phyloP scores from a whole-genome alignment of 1,140 invertebrate species.

The Chionoecetes opilio region DNA sequence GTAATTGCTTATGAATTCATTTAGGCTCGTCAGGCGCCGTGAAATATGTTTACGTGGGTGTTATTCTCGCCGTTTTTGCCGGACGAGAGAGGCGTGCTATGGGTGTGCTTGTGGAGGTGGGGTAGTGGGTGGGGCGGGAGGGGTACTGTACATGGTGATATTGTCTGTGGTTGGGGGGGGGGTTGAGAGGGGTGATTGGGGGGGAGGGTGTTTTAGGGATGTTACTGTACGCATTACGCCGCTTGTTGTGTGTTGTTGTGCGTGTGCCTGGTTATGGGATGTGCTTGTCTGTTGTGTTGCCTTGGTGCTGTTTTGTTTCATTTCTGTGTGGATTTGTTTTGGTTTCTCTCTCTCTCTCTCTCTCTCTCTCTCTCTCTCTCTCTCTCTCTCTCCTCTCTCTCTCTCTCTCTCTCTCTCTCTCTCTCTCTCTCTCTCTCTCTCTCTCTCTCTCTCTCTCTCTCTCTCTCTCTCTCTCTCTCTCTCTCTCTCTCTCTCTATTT shows the following conservation, averaged over 20 bases:
- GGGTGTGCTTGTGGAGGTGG: background rate
- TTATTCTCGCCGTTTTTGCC: background rate
- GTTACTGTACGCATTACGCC: background rate
- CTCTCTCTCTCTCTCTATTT: constrained; percentile 23
- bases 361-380: too few species aligned
- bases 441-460: constrained; percentile 30
- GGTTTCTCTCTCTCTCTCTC: too few species aligned
- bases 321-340: too few species aligned
- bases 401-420: constrained; percentile 19
- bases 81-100: background rate
- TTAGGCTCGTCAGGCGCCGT: constrained; percentile 5
- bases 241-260: constrained; percentile 25
- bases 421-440: constrained; percentile 35
- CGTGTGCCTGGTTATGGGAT: constrained; percentile 13
- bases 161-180: background rate
- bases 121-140: background rate
- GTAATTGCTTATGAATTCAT: background rate
- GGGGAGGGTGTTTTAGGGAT: background rate
- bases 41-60: constrained; percentile 34
- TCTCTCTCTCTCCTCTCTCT: constrained; percentile 32
- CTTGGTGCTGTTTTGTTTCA: background rate
- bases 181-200: background rate
- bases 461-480: constrained; percentile 38
- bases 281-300: background rate
- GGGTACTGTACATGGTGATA: too few species aligned